A percentile compares a stretch with the other conserved stretches of the same genome.
Evolutionary conservation across 2,888 invertebrate species (phyloP).

Genomic region (Pseudococcus viburni): DNA sequence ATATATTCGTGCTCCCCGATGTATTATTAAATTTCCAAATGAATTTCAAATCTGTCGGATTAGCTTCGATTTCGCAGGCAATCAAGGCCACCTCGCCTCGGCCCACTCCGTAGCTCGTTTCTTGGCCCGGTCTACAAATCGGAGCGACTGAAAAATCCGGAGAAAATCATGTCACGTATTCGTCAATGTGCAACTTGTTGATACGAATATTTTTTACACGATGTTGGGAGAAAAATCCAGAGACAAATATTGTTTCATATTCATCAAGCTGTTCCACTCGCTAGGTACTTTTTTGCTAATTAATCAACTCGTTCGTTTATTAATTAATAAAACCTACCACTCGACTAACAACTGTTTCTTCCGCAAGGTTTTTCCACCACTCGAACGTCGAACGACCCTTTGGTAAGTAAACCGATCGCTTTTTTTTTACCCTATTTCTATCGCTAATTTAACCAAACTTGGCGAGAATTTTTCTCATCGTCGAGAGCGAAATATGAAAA

Average conservation of each 20-base stretch:
- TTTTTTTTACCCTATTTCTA: neutral
- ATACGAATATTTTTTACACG: neutral
- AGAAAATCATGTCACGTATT: neutral
- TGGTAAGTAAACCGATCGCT: neutral
- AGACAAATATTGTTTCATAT: neutral
- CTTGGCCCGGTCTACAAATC: slow-evolving; percentile 80
- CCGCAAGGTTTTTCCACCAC: neutral
- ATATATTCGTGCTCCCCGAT: slow-evolving; percentile 83
- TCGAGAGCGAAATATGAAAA: slow-evolving; percentile 22
- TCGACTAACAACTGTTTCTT: slow-evolving; percentile 6
- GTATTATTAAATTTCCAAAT: slow-evolving; percentile 85
- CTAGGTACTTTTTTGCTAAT: neutral
- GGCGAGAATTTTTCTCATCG: neutral
- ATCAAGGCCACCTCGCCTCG: slow-evolving; percentile 80
- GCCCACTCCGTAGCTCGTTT: slow-evolving; percentile 81
- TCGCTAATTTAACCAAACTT: slow-evolving; percentile 19
- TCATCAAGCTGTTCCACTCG: neutral
- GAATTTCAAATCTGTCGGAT: slow-evolving; percentile 81
- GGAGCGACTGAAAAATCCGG: slow-evolving; percentile 76
- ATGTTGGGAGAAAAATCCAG: neutral
- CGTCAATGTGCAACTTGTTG: neutral
- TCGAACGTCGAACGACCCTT: neutral
- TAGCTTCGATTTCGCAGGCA: slow-evolving; percentile 82
- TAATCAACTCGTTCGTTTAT: slow-evolving; percentile 23
- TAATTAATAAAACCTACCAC: neutral